Evolutionary conservation across 2,113 vertebrate genomes (phyloP).

Genomic region (Euleptes europaea): DNA sequence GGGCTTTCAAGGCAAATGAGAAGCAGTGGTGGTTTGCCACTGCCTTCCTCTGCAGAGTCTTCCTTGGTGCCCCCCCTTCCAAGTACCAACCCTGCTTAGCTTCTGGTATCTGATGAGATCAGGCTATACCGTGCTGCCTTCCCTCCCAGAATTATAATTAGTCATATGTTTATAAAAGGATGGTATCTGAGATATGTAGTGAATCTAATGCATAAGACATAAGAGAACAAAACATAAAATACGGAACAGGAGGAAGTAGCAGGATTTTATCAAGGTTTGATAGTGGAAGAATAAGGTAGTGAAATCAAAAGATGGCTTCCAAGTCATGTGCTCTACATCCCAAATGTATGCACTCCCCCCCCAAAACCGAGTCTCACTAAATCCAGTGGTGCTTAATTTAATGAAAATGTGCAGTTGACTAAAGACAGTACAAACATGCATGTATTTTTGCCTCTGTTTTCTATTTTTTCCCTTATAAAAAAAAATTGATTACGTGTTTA

Average conservation of each 20-base stretch:
- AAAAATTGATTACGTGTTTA: background rate
- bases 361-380: background rate
- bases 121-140: too few species aligned
- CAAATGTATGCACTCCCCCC: background rate
- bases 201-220: too few species aligned
- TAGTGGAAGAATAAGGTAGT: background rate
- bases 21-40: too few species aligned
- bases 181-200: too few species aligned
- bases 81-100: too few species aligned
- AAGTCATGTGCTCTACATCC: background rate
- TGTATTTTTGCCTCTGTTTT: background rate
- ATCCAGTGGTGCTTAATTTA: too few species aligned
- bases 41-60: too few species aligned
- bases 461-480: background rate
- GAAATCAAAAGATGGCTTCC: background rate
- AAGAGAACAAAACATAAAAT: background rate
- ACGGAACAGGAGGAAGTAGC: background rate
- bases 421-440: background rate
- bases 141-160: too few species aligned
- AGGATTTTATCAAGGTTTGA: background rate
- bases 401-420: background rate
- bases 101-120: too few species aligned
- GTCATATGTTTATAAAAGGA: too few species aligned
- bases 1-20: too few species aligned
- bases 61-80: too few species aligned